Conservation (phyloP, 2,888 invertebrate genomes). For the Furcula furcula region DNA sequence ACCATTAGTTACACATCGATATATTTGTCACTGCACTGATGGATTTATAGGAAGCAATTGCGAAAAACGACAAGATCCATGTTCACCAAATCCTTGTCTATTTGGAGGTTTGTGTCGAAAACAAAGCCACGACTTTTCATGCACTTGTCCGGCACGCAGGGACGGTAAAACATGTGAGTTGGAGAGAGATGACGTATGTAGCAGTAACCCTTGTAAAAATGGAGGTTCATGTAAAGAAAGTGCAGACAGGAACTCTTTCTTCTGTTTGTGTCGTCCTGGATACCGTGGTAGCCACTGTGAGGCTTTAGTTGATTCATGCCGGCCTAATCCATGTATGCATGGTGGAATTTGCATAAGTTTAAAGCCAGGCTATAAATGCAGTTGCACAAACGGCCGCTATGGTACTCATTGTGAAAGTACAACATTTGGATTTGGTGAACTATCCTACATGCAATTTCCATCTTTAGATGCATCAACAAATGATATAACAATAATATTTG, state of each 20-base stretch:
- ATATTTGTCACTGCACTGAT: conserved; percentile 90
- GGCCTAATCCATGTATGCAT: conserved; percentile 95
- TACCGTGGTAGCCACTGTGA: conserved; percentile 96
- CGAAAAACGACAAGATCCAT: conserved; percentile 94
- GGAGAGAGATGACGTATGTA: conserved; percentile 92
- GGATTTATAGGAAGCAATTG: conserved; percentile 92
- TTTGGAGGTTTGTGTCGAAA: conserved; percentile 92
- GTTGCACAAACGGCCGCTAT: conserved; percentile 93
- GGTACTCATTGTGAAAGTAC: conserved; percentile 95
- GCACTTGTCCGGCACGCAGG: conserved; percentile 88
- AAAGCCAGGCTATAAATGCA: conserved; percentile 93
- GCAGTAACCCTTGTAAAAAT: conserved; percentile 92
- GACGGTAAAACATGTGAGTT: conserved; percentile 93
- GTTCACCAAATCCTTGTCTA: conserved; percentile 93
- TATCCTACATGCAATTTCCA: conserved; percentile 95
- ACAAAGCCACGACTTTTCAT: conserved; percentile 91
- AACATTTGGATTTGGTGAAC: conserved; percentile 93
- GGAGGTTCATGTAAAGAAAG: conserved; percentile 96
- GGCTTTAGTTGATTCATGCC: conserved; percentile 92
- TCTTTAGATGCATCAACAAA: conserved; percentile 93
- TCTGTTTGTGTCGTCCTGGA: conserved; percentile 95
- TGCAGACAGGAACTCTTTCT: conserved; percentile 93
- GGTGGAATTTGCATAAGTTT: conserved; percentile 94
- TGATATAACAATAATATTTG: conserved; percentile 94
- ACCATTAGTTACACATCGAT: conserved; percentile 89